Percentiles rank a stretch among this genome's conserved stretches.
phyloP scores from a whole-genome alignment of 1,140 invertebrate species.

The Drosophila saltans region DNA sequence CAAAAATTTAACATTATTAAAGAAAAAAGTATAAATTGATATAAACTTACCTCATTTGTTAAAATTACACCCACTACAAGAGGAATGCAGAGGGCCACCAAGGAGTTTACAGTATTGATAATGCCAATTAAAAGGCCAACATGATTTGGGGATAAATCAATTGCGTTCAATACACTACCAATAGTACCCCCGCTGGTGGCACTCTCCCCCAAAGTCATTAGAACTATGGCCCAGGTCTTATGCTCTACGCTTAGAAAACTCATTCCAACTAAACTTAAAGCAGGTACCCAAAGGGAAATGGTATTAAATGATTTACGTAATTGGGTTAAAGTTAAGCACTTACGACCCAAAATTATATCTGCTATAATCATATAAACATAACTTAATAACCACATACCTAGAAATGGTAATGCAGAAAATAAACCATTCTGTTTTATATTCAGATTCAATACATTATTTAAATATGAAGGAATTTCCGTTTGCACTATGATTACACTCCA shows the following conservation, averaged over 20 bases:
- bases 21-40: background rate
- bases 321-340: constrained; percentile 51
- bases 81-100: constrained; percentile 88
- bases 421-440: constrained; percentile 90
- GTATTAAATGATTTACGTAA: constrained; percentile 88
- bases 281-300: constrained; percentile 85
- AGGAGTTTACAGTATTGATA: constrained; percentile 89
- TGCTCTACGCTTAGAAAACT: constrained; percentile 85
- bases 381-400: constrained; percentile 88
- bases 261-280: constrained; percentile 86
- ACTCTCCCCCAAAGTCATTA: constrained; percentile 89
- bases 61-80: constrained; percentile 87
- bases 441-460: constrained; percentile 91
- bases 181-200: constrained; percentile 91
- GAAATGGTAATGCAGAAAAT: constrained; percentile 90
- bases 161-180: constrained; percentile 87
- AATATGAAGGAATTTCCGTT: constrained; percentile 93
- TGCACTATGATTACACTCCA: constrained; percentile 97
- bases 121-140: constrained; percentile 88
- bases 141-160: constrained; percentile 91
- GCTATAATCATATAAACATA: constrained; percentile 84
- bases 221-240: constrained; percentile 84
- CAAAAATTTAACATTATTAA: background rate
- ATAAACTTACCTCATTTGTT: constrained; percentile 85
- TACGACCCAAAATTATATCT: constrained; percentile 51